Conservation (phyloP, 2,797 vertebrate species). For the Etheostoma nigrum region DNA sequence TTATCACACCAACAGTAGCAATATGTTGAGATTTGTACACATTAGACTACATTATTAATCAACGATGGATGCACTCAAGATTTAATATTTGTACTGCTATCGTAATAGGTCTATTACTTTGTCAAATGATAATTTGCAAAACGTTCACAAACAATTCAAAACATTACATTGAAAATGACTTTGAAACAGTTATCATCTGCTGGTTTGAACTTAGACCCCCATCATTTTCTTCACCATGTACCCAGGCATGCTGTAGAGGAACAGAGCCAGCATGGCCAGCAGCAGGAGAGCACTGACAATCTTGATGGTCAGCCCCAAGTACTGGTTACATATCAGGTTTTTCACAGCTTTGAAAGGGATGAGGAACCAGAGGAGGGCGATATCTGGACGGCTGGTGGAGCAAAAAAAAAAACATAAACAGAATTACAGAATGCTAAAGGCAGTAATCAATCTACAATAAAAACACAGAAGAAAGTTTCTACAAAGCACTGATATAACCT, state of each 20-base stretch:
- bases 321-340: slow-evolving; percentile 94
- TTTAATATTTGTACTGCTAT: background rate
- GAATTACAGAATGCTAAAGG: slow-evolving; percentile 14
- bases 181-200: slow-evolving; percentile 1
- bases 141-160: slow-evolving; percentile 25
- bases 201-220: slow-evolving; percentile 69
- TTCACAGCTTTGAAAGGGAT: slow-evolving; percentile 93
- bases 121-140: slow-evolving; percentile 35
- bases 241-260: slow-evolving; percentile 95
- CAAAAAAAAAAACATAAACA: slow-evolving; percentile 20
- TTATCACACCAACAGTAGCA: slow-evolving; percentile 27
- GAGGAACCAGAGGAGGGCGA: slow-evolving; percentile 87
- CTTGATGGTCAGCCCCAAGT: slow-evolving; percentile 98
- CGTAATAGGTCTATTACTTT: background rate
- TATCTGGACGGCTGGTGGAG: slow-evolving; percentile 91
- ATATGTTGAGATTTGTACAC: slow-evolving; percentile 34
- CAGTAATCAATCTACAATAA: background rate
- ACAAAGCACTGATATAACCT: background rate
- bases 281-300: slow-evolving; percentile 90
- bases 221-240: slow-evolving; percentile 98
- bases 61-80: slow-evolving; percentile 11
- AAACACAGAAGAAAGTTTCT: background rate
- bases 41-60: slow-evolving; percentile 27
- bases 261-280: slow-evolving; percentile 91
- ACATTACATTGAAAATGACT: slow-evolving; percentile 8